Conservation (phyloP, 2,888 invertebrate genomes). For the Sarcophaga subvicina region DNA sequence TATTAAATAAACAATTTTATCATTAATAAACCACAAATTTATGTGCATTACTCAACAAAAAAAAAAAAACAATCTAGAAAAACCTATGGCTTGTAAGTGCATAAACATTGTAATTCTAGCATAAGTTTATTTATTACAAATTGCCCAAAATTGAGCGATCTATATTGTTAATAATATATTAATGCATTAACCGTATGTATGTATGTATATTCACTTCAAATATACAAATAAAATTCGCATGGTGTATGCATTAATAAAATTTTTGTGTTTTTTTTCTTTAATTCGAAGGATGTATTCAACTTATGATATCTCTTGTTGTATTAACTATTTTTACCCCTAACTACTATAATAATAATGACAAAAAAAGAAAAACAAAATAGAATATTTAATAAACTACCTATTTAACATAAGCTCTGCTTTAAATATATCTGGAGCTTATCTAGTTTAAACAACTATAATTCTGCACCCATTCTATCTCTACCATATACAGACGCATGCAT, state of each 20-base stretch:
- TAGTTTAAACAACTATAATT: background rate
- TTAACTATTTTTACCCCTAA: slow-evolving; percentile 6
- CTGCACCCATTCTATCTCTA: background rate
- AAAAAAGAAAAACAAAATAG: background rate
- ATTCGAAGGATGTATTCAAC: slow-evolving; percentile 7
- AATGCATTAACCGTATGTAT: background rate
- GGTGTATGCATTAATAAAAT: background rate
- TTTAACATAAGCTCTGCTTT: slow-evolving; percentile 11
- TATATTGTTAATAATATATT: background rate
- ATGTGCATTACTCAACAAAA: background rate
- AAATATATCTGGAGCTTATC: background rate
- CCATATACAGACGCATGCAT: background rate
- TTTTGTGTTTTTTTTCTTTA: background rate
- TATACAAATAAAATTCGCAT: background rate
- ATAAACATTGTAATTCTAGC: slow-evolving; percentile 8
- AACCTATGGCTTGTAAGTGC: slow-evolving; percentile 16
- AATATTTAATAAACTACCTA: background rate
- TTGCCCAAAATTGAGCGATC: slow-evolving; percentile 2
- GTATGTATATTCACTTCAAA: too few species aligned
- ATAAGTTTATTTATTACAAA: slow-evolving; percentile 9
- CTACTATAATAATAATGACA: background rate
- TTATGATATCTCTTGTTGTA: slow-evolving; percentile 17
- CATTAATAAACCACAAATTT: slow-evolving; percentile 16
- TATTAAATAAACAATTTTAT: slow-evolving; percentile 22
- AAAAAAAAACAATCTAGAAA: background rate